phyloP scores from a whole-genome alignment of 2,888 invertebrate species.

The Panopea generosa region DNA sequence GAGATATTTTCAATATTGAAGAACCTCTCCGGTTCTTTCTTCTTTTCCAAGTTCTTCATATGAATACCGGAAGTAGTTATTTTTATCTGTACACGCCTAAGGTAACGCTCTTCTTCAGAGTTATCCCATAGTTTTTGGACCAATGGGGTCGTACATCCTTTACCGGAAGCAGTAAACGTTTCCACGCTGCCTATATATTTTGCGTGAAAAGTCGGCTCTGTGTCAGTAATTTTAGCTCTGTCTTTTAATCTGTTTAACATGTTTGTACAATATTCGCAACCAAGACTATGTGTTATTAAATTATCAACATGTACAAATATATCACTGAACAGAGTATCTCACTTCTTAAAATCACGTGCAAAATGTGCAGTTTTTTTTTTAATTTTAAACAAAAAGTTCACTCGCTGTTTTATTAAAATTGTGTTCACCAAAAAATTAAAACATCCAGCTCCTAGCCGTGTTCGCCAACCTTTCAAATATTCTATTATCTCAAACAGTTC shows the following conservation, averaged over 20 bases:
- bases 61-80: conserved; percentile 70
- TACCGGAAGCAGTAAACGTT: conserved; percentile 74
- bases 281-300: too few species aligned
- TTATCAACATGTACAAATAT: too few species aligned
- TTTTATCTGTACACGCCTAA: conserved; percentile 68
- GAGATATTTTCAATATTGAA: conserved; percentile 79
- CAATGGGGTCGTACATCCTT: conserved; percentile 74
- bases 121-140: conserved; percentile 81
- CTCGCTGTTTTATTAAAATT: too few species aligned
- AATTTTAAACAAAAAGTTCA: too few species aligned
- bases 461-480: too few species aligned
- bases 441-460: too few species aligned
- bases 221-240: conserved; percentile 76
- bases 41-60: conserved; percentile 70
- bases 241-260: conserved; percentile 76
- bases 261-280: too few species aligned
- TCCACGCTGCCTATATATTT: conserved; percentile 76
- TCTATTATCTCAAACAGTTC: too few species aligned
- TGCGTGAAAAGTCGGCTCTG: conserved; percentile 77
- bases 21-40: conserved; percentile 53
- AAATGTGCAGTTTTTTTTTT: too few species aligned
- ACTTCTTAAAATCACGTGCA: too few species aligned
- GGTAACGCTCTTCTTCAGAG: conserved; percentile 68
- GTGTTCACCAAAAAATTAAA: too few species aligned
- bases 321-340: too few species aligned